phyloP scores from a whole-genome alignment of 2,113 vertebrate genomes.

The Oreochromis tanganicae region DNA sequence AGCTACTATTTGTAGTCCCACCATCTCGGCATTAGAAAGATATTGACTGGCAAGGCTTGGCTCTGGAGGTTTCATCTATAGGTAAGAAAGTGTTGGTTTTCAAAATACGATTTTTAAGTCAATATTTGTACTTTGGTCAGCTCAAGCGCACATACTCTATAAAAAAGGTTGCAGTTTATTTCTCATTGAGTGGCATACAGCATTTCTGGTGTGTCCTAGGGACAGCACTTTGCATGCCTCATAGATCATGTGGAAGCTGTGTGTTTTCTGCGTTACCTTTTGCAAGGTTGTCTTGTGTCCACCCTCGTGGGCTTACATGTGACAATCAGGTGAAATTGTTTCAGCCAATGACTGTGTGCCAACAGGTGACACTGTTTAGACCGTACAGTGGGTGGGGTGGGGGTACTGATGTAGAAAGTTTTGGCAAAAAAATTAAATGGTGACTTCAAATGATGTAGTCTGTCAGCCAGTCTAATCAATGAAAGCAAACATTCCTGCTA shows the following conservation, averaged over 20 bases:
- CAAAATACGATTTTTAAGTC: too few species aligned
- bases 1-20: background rate
- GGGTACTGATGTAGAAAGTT: background rate
- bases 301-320: background rate
- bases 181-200: background rate
- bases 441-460: background rate
- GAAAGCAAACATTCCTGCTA: background rate
- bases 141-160: background rate
- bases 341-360: background rate
- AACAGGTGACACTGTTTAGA: background rate
- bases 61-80: background rate
- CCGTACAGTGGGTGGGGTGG: background rate
- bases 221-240: background rate
- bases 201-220: background rate
- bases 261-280: background rate
- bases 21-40: background rate
- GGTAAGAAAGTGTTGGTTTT: background rate
- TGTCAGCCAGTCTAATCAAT: background rate
- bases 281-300: background rate
- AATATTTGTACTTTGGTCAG: background rate
- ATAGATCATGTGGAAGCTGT: background rate
- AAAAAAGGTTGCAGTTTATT: background rate
- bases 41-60: background rate
- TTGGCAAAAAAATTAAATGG: background rate
- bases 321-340: background rate